Evolutionary conservation across 2,888 invertebrate genomes (phyloP).

Genomic region (Eupelmus urozonus): DNA sequence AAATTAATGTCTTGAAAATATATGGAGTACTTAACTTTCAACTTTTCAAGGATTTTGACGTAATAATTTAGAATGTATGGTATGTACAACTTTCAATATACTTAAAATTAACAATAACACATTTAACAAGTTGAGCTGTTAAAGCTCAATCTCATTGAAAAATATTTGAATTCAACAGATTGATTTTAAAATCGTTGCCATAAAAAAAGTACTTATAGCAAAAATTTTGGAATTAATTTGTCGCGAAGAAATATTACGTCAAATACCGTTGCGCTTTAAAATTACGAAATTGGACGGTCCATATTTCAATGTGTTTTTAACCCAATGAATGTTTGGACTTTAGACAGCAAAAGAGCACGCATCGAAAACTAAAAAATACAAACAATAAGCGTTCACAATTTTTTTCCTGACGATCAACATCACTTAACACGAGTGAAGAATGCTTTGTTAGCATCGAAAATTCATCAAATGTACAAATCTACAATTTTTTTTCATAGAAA

Average conservation of each 20-base stretch:
- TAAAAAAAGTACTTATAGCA: constrained; percentile 36
- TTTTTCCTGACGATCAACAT: constrained; percentile 60
- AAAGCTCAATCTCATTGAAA: constrained; percentile 46
- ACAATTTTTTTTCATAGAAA: constrained; percentile 59
- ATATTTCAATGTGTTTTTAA: constrained; percentile 40
- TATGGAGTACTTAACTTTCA: constrained; percentile 60
- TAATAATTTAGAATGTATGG: constrained; percentile 71
- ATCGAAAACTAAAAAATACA: constrained; percentile 48
- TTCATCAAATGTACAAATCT: constrained; percentile 69
- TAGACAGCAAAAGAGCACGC: constrained; percentile 50
- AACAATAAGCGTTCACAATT: constrained; percentile 51
- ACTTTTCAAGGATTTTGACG: constrained; percentile 62
- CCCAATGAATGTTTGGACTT: constrained; percentile 40
- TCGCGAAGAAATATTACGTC: constrained; percentile 23
- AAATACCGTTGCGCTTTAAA: constrained; percentile 37
- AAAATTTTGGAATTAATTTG: constrained; percentile 39
- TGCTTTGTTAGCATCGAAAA: constrained; percentile 58
- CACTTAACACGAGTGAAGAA: constrained; percentile 58
- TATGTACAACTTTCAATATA: constrained; percentile 69
- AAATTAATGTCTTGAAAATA: constrained; percentile 60
- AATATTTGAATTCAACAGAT: constrained; percentile 35
- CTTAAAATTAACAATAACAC: constrained; percentile 67
- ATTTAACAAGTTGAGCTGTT: constrained; percentile 62
- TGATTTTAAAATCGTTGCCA: constrained; percentile 44
- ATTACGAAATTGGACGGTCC: constrained; percentile 45